Evolutionary conservation across 1,140 invertebrate genomes (phyloP), one percentile per base, ranked within the genome.

Genomic region (Drosophila aff.): DNA sequence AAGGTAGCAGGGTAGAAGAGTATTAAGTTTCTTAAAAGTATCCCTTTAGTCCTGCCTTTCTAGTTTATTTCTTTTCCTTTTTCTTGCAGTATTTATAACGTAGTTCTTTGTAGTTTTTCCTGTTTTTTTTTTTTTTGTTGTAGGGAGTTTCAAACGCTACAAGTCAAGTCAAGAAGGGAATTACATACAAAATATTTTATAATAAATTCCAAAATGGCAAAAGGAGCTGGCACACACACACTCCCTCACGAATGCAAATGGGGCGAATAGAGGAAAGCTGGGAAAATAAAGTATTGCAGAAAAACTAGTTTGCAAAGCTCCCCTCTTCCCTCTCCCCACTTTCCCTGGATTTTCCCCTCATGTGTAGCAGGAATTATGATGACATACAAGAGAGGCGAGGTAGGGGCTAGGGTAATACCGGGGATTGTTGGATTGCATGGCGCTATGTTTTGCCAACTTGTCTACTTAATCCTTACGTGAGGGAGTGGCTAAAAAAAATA

Each of bases 391-490:
- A 23, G n/a, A 33, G 36, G 72, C 21, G 53, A 6, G 65, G 18
- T 0, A 18, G 26, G 26, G 33, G 72, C 28, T 33, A 18, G 16
- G 31, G 66, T 28, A 52, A 53, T 52, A 23, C 44, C 33, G 62
- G 38, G 60, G 66, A 68, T 68, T 68, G 65, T 65, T 65, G 65
- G 61, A 43, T 65, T 50, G 68, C 53, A 63, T 71, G 68, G 66
- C 50, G 65, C 50, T 72, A 62, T 85, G 78, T 78, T 85, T 85
- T 78, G 74, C 82, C 82, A 85, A 85, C 82, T 85, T 85, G 82
- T 85, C 82, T 85, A 79, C 69, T 86, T 87, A 87, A 86, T 86
- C 82, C 83, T 67, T 18, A 60, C 71, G 53, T 74, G 55, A 60
- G 76, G 79, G 76, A 77, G 76, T 62, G 73, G 72, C 72, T 44